Conservation (phyloP, 2,888 invertebrate genomes). For the Steinernema scapterisci region DNA sequence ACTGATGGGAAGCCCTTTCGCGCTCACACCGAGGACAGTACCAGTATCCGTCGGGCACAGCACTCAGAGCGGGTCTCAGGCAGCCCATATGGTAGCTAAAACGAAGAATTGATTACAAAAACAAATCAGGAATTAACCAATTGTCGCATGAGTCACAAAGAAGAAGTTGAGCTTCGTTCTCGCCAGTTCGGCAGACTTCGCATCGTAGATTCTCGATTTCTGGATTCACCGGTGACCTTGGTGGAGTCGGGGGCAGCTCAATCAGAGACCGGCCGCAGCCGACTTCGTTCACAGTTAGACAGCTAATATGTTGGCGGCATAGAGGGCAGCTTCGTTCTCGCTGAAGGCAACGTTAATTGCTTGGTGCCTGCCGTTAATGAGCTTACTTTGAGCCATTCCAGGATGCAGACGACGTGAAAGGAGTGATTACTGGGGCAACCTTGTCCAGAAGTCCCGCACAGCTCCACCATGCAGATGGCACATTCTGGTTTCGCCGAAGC, state of each 20-base stretch:
- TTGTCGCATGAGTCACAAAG: slow-evolving; percentile 10
- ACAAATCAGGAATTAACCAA: background rate
- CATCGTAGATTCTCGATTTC: background rate
- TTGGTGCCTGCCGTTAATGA: background rate
- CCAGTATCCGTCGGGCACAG: slow-evolving; percentile 6
- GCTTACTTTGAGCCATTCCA: slow-evolving; percentile 19
- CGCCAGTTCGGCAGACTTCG: background rate
- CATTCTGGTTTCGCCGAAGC: background rate
- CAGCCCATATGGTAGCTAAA: slow-evolving; percentile 12
- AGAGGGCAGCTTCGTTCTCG: slow-evolving; percentile 14
- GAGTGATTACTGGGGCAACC: background rate
- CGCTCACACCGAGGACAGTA: slow-evolving; percentile 5
- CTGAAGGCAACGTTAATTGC: background rate
- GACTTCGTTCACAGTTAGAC: background rate
- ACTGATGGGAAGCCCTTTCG: background rate
- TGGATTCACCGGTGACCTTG: background rate
- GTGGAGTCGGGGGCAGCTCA: background rate
- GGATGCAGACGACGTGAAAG: slow-evolving; percentile 17
- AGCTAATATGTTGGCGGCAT: slow-evolving; percentile 3
- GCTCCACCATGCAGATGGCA: slow-evolving; percentile 27
- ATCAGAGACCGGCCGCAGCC: slow-evolving; percentile 20
- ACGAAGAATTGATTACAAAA: too few relatives aligned
- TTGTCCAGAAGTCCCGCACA: slow-evolving; percentile 30
- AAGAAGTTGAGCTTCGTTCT: slow-evolving; percentile 15
- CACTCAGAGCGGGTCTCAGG: background rate